Conservation (phyloP, 2,797 vertebrate genomes). For the Lophotriccus pileatus region DNA sequence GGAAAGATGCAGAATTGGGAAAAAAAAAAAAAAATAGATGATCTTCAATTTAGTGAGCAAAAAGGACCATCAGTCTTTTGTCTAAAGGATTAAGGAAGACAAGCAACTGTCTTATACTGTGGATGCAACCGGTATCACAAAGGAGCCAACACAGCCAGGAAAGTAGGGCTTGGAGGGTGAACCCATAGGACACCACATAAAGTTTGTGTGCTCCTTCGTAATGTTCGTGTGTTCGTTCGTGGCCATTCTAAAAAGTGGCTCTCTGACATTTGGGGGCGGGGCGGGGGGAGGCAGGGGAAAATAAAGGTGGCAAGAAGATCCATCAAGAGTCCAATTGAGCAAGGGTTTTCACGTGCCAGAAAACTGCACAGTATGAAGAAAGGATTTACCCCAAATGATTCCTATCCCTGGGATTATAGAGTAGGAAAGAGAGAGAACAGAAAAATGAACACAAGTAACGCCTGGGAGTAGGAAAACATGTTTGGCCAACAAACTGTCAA, state of each 20-base stretch:
- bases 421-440: not conserved
- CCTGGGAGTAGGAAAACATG: not conserved
- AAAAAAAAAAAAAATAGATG: not conserved
- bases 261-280: not conserved
- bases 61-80: not conserved
- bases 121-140: not conserved
- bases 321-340: not conserved
- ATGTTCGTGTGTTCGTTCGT: too few relatives aligned
- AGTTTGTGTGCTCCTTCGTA: not conserved
- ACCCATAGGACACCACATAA: not conserved
- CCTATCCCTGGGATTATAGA: not conserved
- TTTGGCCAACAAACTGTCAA: not conserved
- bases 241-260: not conserved
- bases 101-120: accelerated
- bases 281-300: not conserved
- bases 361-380: not conserved
- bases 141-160: not conserved
- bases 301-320: not conserved
- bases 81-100: not conserved
- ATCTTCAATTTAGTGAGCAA: not conserved
- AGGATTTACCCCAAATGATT: not conserved
- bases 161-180: not conserved
- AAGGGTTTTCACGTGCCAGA: not conserved
- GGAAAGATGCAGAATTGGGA: not conserved
- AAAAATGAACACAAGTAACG: not conserved